Conservation (phyloP, 2,888 invertebrate genomes). For the Patella caerulea region DNA sequence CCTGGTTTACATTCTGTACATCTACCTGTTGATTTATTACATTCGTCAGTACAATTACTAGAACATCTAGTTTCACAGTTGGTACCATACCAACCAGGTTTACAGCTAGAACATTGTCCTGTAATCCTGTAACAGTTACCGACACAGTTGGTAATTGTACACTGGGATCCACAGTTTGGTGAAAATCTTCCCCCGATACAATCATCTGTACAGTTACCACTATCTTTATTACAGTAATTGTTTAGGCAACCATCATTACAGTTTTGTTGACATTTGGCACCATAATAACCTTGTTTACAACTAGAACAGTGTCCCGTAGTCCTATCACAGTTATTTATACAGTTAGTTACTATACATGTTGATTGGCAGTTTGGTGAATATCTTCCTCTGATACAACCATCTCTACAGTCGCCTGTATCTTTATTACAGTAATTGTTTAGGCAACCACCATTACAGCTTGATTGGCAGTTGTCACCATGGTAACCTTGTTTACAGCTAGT, state of each 20-base stretch:
- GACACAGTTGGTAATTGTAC: not conserved
- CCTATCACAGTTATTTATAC: too few species aligned
- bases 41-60: not conserved
- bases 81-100: not conserved
- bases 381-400: too few species aligned
- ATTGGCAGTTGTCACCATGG: not conserved
- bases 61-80: not conserved
- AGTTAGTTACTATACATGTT: too few species aligned
- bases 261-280: not conserved
- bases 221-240: not conserved
- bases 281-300: not conserved
- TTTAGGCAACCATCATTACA: not conserved
- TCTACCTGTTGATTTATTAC: not conserved
- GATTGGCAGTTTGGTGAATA: too few species aligned
- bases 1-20: constrained; percentile 1
- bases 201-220: not conserved
- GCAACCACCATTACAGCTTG: not conserved
- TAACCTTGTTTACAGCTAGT: not conserved
- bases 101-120: not conserved
- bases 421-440: not conserved
- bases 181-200: not conserved
- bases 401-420: not conserved
- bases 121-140: not conserved
- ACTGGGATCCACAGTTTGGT: not conserved
- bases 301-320: too few species aligned